Evolutionary conservation across 2,888 invertebrate species (phyloP), one percentile per base, ranked within the genome.

Genomic region (Acleris sparsana): DNA sequence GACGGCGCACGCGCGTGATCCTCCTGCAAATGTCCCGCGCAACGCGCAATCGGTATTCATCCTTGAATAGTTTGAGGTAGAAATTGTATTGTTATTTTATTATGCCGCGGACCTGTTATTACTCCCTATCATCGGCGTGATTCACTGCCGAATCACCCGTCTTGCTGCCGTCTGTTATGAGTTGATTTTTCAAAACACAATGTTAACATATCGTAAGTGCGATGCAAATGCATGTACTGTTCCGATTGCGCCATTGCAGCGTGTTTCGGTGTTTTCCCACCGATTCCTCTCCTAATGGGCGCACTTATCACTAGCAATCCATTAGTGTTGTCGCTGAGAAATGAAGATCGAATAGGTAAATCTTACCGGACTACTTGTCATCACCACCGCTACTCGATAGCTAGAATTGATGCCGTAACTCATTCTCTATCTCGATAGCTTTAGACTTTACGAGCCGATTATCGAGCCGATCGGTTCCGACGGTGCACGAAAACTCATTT

Each of bases 1-100:
- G 84, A 80, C 83, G 80, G 80, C 82, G 83, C 72, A 73, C 73
- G 87, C 78, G 85, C 92, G 92, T 92, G 92, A 88, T 77, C 84
- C 80, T 85, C 86, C 88, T 92, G 84, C 89, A 79, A 89, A 92
- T 86, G 76, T 75, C 80, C 83, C 76, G 79, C 79, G 53, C 65
- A 61, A 62, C 84, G 80, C 83, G 83, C 87, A 85, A 86, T 86
- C 81, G 79, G 80, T 73, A 85, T 86, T 85, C 86, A 90, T 89
- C 91, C 91, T 92, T 92, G 89, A 83, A 80, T 74, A 75, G 75
- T 73, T 79, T 80, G 75, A 73, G 73, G 76, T 84, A 79, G 80
- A 84, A 83, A 85, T 79, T 77, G 75, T 83, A 83, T 85, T 83
- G 80, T 73, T 74, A 72, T 76, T 75, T 66, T 79, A 78, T 72